Evolutionary conservation across 2,113 vertebrate species (phyloP), one percentile per base, ranked within the genome.

Genomic region (Seriola aureovittata): DNA sequence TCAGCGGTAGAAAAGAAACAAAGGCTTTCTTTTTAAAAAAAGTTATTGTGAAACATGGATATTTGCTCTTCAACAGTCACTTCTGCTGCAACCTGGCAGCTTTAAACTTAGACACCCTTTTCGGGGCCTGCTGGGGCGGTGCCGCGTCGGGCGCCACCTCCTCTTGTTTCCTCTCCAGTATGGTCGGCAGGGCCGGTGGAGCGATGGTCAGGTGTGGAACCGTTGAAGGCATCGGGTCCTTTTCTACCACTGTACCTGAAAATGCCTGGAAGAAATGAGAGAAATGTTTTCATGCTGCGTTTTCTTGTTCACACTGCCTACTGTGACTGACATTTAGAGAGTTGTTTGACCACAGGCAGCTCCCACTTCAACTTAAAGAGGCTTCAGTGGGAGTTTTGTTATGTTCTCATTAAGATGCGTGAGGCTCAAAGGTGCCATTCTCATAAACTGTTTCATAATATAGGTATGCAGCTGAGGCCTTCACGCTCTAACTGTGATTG

Each of bases 171-270:
- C 96, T 94, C 92, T 99, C 98, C 54, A 93, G 96, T 69, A 99
- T 99, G 66, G 98, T 98, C 1, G 98, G 98, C 78, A 99, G 93
- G 13, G 91, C 94, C 0, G 96, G 96, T 6, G 96, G 96, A 80
- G 94, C 85, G 8, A 97, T 95, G 81, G 96, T 96, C 67, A 96
- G 94, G 78, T 97, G 95, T 58, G 96, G 95, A 40, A 95, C 87
- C 0, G 82, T 74, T 0, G 89, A 93, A 10, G 96, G 95, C 78
- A 96, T 95, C 17, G 96, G 96, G 80, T 99, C 97, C 87, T 99
- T 99, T 89, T 99, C 98, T 70, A 99, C 93, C 42, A 99, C 98
- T 0, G 96, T 98, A 69, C 98, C 98, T 29, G 98, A 99, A 96
- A 99, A 99, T 16, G 98, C 97, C 98, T 99, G 69, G 16, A 92